Evolutionary conservation across 2,113 vertebrate genomes (phyloP).

Genomic region (Circaetus gallicus): DNA sequence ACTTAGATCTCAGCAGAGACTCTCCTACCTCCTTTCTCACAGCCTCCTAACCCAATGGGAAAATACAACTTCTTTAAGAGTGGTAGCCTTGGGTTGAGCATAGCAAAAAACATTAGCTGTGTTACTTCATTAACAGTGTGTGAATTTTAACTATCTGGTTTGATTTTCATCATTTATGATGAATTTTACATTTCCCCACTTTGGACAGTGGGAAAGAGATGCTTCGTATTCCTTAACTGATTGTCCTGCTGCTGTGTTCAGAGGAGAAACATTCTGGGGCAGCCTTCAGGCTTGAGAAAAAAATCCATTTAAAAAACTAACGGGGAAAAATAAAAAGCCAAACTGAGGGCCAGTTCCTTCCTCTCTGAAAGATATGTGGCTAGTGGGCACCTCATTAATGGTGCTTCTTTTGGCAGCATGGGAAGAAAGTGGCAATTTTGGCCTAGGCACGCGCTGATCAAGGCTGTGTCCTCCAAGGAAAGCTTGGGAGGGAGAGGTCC

Average conservation of each 20-base stretch:
- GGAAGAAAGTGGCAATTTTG: not conserved
- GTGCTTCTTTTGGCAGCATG: not conserved
- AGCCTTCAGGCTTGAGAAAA: not conserved
- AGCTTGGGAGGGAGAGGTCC: not conserved
- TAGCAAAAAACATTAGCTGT: not conserved
- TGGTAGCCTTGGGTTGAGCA: not conserved
- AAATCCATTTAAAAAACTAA: not conserved
- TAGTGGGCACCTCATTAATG: not conserved
- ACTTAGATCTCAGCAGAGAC: not conserved
- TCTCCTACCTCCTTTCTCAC: not conserved
- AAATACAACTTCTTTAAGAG: not conserved
- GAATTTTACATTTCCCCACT: not conserved
- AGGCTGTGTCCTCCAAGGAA: not conserved
- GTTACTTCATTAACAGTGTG: not conserved
- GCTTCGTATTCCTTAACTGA: not conserved
- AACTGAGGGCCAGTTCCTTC: not conserved
- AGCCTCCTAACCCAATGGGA: not conserved
- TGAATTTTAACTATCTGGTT: not conserved
- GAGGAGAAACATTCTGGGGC: not conserved
- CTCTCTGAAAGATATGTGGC: not conserved
- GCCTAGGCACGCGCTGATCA: not conserved
- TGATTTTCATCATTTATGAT: not conserved
- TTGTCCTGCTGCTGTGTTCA: not conserved
- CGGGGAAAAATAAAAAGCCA: not conserved
- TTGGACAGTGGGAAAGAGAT: not conserved